Evolutionary conservation across 2,113 vertebrate species (phyloP).

Genomic region (Phaetusa simplex): DNA sequence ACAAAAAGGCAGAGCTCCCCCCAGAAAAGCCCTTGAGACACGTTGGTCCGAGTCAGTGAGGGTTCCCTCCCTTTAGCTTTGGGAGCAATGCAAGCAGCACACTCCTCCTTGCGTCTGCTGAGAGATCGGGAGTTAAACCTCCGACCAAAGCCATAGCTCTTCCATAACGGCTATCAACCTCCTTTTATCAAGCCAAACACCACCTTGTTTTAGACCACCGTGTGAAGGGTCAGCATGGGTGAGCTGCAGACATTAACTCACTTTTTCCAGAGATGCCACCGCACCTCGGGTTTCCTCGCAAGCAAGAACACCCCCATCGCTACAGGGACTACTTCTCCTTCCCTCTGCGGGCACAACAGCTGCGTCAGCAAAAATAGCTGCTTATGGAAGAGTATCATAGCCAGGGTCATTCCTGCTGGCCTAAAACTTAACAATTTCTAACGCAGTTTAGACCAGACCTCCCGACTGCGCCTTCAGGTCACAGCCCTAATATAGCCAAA

Average conservation of each 20-base stretch:
- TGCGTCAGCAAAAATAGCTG: background rate
- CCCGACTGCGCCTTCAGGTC: background rate
- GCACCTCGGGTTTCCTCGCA: accelerated
- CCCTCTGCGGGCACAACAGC: background rate
- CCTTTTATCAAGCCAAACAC: background rate
- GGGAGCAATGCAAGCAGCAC: background rate
- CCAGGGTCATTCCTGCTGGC: background rate
- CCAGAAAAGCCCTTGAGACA: background rate
- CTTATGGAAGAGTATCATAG: background rate
- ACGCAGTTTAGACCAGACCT: background rate
- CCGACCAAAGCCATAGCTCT: background rate
- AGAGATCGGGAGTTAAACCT: background rate
- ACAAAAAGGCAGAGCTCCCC: background rate
- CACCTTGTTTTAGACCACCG: background rate
- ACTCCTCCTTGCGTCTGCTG: background rate
- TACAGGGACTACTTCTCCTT: background rate
- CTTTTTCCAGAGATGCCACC: background rate
- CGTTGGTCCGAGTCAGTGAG: background rate
- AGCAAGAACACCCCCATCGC: background rate
- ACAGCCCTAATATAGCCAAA: background rate
- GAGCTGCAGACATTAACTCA: background rate
- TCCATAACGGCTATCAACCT: background rate
- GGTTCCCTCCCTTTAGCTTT: background rate
- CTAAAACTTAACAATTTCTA: background rate
- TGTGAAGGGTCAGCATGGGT: background rate